These are phyloP conservation scores for Bombycilla garrulus DNA, from an alignment of 2,113 vertebrate species.

Conservation along the genomic window DNA sequence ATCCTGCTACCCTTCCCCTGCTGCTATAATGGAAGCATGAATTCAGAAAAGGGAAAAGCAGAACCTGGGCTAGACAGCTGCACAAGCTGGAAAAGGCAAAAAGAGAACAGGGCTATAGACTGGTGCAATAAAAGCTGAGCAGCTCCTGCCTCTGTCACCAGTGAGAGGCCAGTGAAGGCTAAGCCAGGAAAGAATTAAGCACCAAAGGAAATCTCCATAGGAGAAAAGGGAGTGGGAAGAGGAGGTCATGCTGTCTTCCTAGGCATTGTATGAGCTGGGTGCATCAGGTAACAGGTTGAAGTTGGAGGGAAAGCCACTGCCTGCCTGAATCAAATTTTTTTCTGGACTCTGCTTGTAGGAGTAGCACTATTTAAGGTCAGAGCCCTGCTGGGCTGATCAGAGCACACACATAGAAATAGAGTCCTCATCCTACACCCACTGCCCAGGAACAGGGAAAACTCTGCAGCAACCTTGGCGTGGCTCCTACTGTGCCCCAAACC, in stretches of 20 bases:
- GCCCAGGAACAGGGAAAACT: neutral
- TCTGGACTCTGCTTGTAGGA: neutral
- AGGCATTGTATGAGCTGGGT: neutral
- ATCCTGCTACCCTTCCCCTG: neutral
- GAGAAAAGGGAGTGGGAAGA: neutral
- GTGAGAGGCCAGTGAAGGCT: neutral
- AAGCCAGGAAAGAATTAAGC: neutral
- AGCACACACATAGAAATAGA: fast-evolving
- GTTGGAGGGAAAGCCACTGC: neutral
- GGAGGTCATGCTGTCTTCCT: neutral
- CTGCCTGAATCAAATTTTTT: neutral
- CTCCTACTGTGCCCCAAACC: neutral
- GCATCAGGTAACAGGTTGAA: neutral
- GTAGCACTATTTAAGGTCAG: neutral
- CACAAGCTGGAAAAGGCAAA: neutral
- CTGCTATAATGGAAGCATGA: neutral
- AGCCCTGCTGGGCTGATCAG: neutral
- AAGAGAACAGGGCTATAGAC: neutral
- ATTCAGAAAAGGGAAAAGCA: neutral
- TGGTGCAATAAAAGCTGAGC: neutral
- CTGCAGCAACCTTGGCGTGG: neutral
- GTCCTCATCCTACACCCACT: neutral
- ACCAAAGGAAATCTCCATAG: neutral
- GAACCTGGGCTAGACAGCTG: neutral
- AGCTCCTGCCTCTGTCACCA: neutral